Evolutionary conservation across 2,888 invertebrate genomes (phyloP).

Genomic region (Drosophila mulleri): DNA sequence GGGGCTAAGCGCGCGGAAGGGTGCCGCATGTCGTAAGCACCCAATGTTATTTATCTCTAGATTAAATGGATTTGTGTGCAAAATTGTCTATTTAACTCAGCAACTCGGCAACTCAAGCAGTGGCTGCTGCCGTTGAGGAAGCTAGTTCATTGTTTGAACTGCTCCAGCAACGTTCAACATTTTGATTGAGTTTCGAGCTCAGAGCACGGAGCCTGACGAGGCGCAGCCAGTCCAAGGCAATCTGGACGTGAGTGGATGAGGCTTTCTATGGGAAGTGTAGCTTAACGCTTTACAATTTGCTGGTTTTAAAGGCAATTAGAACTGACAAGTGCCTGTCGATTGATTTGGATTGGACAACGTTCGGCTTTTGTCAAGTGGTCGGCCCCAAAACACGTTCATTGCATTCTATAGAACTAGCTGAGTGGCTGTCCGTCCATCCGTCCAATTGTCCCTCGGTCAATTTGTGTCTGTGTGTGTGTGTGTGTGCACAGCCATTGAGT

Average conservation of each 20-base stretch:
- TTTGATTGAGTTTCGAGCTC: slow-evolving; percentile 69
- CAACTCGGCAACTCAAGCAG: slow-evolving; percentile 33
- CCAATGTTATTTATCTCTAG: slow-evolving; percentile 81
- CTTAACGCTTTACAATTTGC: slow-evolving; percentile 59
- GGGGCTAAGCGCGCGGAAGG: slow-evolving; percentile 13
- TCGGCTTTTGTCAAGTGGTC: slow-evolving; percentile 47
- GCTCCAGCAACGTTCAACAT: slow-evolving; percentile 64
- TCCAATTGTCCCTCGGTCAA: background rate
- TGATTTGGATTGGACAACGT: slow-evolving; percentile 52
- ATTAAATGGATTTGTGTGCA: slow-evolving; percentile 81
- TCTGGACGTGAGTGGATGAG: slow-evolving; percentile 12
- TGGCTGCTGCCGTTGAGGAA: slow-evolving; percentile 27
- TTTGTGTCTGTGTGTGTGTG: background rate
- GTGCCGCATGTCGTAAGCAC: slow-evolving; percentile 41
- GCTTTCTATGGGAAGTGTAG: slow-evolving; percentile 39
- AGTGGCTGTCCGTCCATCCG: background rate
- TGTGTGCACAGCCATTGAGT: slow-evolving; percentile 38
- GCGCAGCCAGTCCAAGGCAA: too few relatives aligned
- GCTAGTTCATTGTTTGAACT: slow-evolving; percentile 72
- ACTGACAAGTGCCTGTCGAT: slow-evolving; percentile 71
- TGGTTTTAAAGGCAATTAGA: slow-evolving; percentile 75
- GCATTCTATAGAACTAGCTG: slow-evolving; percentile 1
- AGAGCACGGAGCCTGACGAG: slow-evolving; percentile 16
- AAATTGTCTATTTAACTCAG: slow-evolving; percentile 78
- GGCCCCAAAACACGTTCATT: slow-evolving; percentile 31